Evolutionary conservation across 2,888 invertebrate species (phyloP).

Genomic region (Archaeoteleia sp.): DNA sequence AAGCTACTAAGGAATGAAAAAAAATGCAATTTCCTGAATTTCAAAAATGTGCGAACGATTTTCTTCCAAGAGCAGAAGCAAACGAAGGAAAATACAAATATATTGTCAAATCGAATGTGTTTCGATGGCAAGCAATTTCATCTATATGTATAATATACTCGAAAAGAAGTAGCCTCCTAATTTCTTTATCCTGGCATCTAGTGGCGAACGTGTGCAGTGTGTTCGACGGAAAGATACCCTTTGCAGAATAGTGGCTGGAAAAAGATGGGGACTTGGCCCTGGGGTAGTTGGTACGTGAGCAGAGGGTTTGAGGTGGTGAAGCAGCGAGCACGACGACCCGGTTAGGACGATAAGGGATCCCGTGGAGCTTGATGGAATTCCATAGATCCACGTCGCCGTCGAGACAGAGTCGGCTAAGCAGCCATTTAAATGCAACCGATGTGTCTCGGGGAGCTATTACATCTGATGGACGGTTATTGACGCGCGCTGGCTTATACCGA

Average conservation of each 20-base stretch:
- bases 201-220: slow-evolving; percentile 15
- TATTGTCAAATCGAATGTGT: no score
- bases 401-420: slow-evolving; percentile 75
- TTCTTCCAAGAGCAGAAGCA: no score
- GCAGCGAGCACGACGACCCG: slow-evolving; percentile 66
- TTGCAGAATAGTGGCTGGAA: slow-evolving; percentile 32
- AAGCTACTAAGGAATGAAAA: no score
- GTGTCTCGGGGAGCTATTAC: slow-evolving; percentile 76
- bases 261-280: slow-evolving; percentile 29
- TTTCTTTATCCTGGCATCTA: slow-evolving; percentile 40
- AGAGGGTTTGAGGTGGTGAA: slow-evolving; percentile 10
- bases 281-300: slow-evolving; percentile 40
- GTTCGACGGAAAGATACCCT: slow-evolving; percentile 25
- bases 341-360: slow-evolving; percentile 74
- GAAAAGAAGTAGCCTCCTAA: slow-evolving; percentile 29
- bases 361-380: slow-evolving; percentile 75
- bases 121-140: slow-evolving; percentile 1
- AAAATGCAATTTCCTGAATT: no score
- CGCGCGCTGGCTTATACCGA: slow-evolving; percentile 74
- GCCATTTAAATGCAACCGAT: slow-evolving; percentile 76
- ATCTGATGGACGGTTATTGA: slow-evolving; percentile 76
- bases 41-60: no score
- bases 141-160: slow-evolving; percentile 16
- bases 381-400: slow-evolving; percentile 75
- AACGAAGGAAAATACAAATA: no score